Conservation (phyloP, 2,113 vertebrate genomes). For the Uria aalge region DNA sequence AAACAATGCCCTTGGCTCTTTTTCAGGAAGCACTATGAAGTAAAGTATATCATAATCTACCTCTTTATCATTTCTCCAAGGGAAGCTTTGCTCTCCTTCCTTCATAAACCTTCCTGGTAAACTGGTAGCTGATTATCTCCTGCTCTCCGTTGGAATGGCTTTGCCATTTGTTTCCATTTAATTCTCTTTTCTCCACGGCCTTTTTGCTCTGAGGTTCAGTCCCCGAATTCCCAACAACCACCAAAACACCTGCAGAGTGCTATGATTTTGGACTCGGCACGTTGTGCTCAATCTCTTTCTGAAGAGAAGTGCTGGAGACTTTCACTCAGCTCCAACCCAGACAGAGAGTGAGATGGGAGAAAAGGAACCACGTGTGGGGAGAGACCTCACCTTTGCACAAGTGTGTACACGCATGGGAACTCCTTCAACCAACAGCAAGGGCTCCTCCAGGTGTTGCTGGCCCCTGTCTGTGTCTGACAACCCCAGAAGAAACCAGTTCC, state of each 20-base stretch:
- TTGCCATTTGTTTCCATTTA: not conserved
- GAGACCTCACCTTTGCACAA: not conserved
- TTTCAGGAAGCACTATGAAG: slow-evolving; percentile 22
- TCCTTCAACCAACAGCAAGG: fast-evolving
- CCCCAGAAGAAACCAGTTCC: not conserved
- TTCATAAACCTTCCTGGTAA: slow-evolving; percentile 38
- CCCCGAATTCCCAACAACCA: not conserved
- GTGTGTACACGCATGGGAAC: not conserved
- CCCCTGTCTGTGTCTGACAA: not conserved
- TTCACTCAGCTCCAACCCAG: not conserved
- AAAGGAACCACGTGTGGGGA: fast-evolving
- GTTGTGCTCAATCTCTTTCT: not conserved
- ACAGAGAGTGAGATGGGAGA: not conserved
- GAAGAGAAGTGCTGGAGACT: not conserved
- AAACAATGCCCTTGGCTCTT: slow-evolving; percentile 43
- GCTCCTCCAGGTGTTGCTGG: not conserved
- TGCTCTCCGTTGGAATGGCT: not conserved
- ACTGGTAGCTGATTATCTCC: not conserved
- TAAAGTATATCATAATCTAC: slow-evolving; percentile 23
- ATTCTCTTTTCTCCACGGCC: not conserved
- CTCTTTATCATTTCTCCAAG: slow-evolving; percentile 30
- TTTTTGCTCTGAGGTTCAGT: not conserved
- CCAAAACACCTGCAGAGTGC: not conserved
- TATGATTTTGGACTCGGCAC: not conserved
- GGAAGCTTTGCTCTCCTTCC: slow-evolving; percentile 1